Conservation (phyloP, 2,888 invertebrate genomes). For the Mellilla xanthometata region DNA sequence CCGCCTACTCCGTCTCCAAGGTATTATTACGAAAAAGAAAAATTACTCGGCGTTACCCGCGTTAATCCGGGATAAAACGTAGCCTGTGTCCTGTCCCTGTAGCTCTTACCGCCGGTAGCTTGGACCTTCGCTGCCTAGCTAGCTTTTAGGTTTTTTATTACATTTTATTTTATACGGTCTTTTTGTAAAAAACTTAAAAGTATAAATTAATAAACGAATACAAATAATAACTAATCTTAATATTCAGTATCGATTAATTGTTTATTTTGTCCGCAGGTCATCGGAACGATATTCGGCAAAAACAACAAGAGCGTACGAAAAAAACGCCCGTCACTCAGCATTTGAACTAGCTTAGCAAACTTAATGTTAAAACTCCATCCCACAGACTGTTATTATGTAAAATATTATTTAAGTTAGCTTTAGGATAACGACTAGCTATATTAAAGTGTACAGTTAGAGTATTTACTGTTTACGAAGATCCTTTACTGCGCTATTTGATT, state of each 20-base stretch:
- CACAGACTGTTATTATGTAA: slow-evolving; percentile 66
- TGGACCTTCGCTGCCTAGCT: no score
- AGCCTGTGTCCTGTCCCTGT: no score
- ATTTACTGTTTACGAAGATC: slow-evolving; percentile 22
- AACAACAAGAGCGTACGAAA: slow-evolving; percentile 89
- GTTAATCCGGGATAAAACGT: no score
- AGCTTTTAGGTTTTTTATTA: no score
- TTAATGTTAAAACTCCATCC: slow-evolving; percentile 40
- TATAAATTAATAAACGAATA: no score
- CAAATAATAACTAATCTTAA: no score
- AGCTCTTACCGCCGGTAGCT: neutral
- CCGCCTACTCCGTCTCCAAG: slow-evolving; percentile 90
- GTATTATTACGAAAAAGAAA: no score
- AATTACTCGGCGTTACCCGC: no score
- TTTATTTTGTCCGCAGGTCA: slow-evolving; percentile 65
- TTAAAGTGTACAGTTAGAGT: slow-evolving; percentile 26
- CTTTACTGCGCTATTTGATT: slow-evolving; percentile 10
- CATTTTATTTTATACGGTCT: no score
- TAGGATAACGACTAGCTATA: slow-evolving; percentile 15
- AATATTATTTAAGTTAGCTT: slow-evolving; percentile 37
- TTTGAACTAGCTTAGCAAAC: slow-evolving; percentile 72
- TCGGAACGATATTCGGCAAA: slow-evolving; percentile 91
- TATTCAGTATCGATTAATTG: no score
- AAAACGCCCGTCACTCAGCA: slow-evolving; percentile 90
- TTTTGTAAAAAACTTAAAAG: no score